phyloP scores from a whole-genome alignment of 2,113 vertebrate genomes.

The Xerus inauris region DNA sequence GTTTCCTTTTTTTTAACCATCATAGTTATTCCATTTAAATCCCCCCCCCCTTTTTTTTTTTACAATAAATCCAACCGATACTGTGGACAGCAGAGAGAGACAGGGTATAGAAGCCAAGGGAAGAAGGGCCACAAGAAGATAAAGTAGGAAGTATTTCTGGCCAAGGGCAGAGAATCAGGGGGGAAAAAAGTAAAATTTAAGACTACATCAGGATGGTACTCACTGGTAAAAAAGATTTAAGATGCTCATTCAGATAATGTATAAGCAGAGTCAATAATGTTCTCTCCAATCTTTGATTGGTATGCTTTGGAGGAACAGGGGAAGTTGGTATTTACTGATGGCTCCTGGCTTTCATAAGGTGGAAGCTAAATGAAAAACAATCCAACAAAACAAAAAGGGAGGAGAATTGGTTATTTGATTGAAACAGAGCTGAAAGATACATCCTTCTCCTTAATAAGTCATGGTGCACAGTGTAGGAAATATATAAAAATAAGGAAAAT shows the following conservation, averaged over 20 bases:
- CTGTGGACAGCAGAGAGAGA: background rate
- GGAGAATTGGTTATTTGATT: background rate
- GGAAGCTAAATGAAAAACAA: background rate
- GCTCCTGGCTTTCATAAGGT: background rate
- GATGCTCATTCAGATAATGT: background rate
- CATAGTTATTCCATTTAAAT: background rate
- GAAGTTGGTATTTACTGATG: background rate
- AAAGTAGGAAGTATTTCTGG: background rate
- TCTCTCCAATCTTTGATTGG: background rate
- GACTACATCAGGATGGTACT: background rate
- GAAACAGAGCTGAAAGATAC: background rate
- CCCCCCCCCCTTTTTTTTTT: background rate
- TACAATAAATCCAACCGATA: background rate
- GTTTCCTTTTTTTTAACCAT: background rate
- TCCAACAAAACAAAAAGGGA: background rate
- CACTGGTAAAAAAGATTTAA: background rate
- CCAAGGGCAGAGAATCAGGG: background rate
- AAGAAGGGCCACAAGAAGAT: background rate
- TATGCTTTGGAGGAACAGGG: background rate
- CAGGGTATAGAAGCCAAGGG: background rate
- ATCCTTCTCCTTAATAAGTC: background rate
- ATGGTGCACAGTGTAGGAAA: background rate
- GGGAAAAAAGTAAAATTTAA: background rate
- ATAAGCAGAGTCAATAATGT: background rate
- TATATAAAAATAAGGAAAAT: background rate